Percentiles rank a stretch among this genome's conserved stretches.
Conservation (phyloP, 2,888 invertebrate genomes). For the Hesperia comma region DNA sequence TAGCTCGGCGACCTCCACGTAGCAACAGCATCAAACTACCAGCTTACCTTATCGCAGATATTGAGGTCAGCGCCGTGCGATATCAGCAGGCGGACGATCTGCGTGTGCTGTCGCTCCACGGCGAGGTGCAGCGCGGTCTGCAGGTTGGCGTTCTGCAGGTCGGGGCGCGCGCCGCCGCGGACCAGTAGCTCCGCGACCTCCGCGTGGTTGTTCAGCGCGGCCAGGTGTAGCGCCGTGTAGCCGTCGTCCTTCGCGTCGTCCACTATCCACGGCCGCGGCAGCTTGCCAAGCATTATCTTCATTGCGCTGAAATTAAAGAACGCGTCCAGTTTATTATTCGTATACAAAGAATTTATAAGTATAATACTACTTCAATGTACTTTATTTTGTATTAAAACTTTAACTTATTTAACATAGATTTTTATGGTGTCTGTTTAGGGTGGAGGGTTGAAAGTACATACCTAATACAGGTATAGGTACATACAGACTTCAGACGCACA, state of each 20-base stretch:
- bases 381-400: no score
- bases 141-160: slow-evolving; percentile 97
- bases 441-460: no score
- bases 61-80: slow-evolving; percentile 97
- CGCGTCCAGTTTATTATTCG: not conserved
- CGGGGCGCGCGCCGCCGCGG: slow-evolving; percentile 95
- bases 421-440: no score
- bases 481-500: no score
- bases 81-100: slow-evolving; percentile 96
- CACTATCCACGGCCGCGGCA: slow-evolving; percentile 98
- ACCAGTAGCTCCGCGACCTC: slow-evolving; percentile 97
- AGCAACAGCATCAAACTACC: slow-evolving; percentile 63
- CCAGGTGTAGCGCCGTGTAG: slow-evolving; percentile 97
- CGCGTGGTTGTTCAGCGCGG: slow-evolving; percentile 98
- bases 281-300: slow-evolving; percentile 96
- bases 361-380: no score
- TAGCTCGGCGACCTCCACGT: slow-evolving; percentile 97
- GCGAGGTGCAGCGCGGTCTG: slow-evolving; percentile 97
- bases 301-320: slow-evolving; percentile 90
- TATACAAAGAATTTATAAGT: no score
- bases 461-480: no score
- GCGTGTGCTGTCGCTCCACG: slow-evolving; percentile 98
- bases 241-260: slow-evolving; percentile 99
- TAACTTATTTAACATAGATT: no score
- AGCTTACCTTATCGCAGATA: slow-evolving; percentile 95